Evolutionary conservation across 2,797 vertebrate species (phyloP), one percentile per base, ranked within the genome.

Genomic region (Aratinga solstitialis): DNA sequence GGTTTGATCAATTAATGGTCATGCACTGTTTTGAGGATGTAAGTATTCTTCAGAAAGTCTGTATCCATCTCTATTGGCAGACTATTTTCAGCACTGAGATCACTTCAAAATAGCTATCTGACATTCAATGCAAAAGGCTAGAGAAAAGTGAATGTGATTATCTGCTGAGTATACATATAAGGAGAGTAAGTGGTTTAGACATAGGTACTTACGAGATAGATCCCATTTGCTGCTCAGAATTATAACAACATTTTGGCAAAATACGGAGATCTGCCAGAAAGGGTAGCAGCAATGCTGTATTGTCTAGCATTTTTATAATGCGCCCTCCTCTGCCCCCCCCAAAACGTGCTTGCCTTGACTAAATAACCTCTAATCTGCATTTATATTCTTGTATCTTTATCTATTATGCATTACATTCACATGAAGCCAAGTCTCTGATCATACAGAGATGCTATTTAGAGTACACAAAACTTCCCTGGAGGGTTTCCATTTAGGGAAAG

Each of bases 391-490:
- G 59, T 69, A 79, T 92, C 94, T 94, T 94, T 95, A 87, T 95
- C 82, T 96, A 66, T 96, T 96, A 97, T 95, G 92, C 87, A 90
- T 96, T 95, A 84, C 89, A 58, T 78, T 86, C 95, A 92, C 84
- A 92, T 9, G 79, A 95, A 97, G 92, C 80, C 93, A 95, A 97
- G 95, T 85, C 96, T 97, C 95, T 96, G 91, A 96, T 97, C 96
- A 93, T 91, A 96, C 91, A 83, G 96, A 96, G 97, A 97, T 96
- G 96, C 95, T 98, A 95, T 97, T 97, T 97, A 94, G 95, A 97
- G 96, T 97, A 97, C 95, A 97, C 95, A 98, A 96, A 97, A 98
- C 96, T 97, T 97, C 96, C 96, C 97, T 89, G 88, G 96, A 97
- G 97, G 89, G 84, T 91, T 98, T 97, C 94, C 94, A 94, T 94